phyloP scores from a whole-genome alignment of 2,113 vertebrate genomes.

The Indicator maculatus region DNA sequence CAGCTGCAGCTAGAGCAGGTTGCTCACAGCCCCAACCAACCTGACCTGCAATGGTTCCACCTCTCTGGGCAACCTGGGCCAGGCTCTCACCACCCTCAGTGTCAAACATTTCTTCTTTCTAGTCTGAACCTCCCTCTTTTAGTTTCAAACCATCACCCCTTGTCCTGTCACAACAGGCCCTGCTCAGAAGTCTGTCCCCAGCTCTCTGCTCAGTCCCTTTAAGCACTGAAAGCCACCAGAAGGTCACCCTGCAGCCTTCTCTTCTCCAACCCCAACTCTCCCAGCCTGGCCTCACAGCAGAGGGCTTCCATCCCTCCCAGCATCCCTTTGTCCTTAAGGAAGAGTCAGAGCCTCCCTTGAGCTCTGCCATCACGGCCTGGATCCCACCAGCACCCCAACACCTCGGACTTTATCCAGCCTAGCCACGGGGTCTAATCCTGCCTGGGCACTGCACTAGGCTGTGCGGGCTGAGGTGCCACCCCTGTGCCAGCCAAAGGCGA shows the following conservation, averaged over 20 bases:
- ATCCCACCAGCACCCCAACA: accelerated
- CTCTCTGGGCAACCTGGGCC: neutral
- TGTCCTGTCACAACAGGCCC: neutral
- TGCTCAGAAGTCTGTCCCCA: neutral
- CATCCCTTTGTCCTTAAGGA: no score
- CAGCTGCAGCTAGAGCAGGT: neutral
- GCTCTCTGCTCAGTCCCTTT: neutral
- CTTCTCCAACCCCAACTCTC: neutral
- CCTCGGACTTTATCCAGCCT: neutral
- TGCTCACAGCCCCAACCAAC: neutral
- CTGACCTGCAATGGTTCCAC: neutral
- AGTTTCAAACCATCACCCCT: neutral
- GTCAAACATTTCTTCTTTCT: no score
- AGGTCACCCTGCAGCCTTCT: neutral
- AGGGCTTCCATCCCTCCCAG: neutral
- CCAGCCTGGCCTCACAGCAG: neutral
- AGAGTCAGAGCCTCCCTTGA: neutral
- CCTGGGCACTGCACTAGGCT: accelerated
- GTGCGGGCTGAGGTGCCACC: neutral
- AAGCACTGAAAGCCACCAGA: neutral
- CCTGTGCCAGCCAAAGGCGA: accelerated
- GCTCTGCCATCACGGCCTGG: accelerated
- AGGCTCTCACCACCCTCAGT: neutral
- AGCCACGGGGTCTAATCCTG: accelerated
- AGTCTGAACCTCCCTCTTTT: neutral